Percentiles rank a stretch among this genome's conserved stretches.
phyloP scores from a whole-genome alignment of 2,113 vertebrate genomes.

The Plestiodon gilberti region DNA sequence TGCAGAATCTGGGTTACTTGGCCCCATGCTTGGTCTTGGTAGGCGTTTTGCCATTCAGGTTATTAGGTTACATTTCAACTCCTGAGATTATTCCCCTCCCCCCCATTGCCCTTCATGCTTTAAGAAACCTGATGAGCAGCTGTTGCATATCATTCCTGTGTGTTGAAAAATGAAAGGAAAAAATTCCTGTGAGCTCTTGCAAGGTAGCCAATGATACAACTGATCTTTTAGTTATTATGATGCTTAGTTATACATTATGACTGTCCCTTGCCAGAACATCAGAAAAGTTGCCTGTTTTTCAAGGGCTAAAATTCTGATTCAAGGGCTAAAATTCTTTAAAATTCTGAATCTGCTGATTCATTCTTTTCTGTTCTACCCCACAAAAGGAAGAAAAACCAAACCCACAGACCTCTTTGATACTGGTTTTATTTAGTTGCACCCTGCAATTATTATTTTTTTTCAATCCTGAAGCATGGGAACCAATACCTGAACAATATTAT shows the following conservation, averaged over 20 bases:
- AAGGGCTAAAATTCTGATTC: neutral
- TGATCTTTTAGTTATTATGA: neutral
- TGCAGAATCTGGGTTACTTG: neutral
- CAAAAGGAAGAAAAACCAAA: neutral
- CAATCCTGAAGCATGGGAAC: neutral
- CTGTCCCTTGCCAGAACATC: neutral
- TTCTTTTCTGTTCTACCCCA: neutral
- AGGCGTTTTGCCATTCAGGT: neutral
- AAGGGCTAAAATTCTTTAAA: neutral
- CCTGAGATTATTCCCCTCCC: neutral
- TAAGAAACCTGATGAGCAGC: neutral
- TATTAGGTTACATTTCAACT: conserved; percentile 14
- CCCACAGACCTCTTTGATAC: neutral
- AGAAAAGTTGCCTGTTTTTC: neutral
- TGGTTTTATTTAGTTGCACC: neutral
- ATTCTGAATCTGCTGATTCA: too few species aligned
- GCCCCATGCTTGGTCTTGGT: conserved; percentile 3
- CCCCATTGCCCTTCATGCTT: neutral
- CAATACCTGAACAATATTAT: neutral
- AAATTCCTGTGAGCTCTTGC: neutral
- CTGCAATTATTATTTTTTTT: neutral
- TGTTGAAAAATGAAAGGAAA: neutral
- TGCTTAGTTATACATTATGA: neutral
- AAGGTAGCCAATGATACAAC: neutral
- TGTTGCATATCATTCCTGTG: neutral